Conservation (phyloP, 2,113 vertebrate genomes). For the Pelmatolapia mariae region DNA sequence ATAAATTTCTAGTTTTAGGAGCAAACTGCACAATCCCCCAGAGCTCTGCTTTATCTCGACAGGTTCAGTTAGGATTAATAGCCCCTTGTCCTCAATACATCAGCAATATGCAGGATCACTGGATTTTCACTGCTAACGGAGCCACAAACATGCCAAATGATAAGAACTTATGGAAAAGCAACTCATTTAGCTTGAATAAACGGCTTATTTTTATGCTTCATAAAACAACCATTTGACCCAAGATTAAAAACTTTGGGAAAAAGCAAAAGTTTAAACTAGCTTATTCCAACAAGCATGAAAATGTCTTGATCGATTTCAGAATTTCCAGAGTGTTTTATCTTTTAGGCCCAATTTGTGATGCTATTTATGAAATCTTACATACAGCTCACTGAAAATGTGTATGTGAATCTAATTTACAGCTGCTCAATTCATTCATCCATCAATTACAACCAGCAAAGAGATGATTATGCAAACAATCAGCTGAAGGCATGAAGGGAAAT, state of each 20-base stretch:
- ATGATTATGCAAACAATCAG: not conserved
- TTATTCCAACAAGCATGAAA: not conserved
- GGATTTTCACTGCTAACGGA: conserved; percentile 8
- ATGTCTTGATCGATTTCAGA: not conserved
- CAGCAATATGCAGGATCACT: conserved; percentile 17
- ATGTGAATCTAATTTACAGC: not conserved
- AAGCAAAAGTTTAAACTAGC: not conserved
- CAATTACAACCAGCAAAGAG: not conserved
- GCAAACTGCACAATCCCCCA: not conserved
- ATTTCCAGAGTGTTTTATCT: not conserved
- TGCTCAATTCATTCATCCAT: not conserved
- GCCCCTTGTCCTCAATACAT: conserved; percentile 40
- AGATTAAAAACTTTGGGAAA: conserved; percentile 7
- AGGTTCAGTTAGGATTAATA: conserved; percentile 39
- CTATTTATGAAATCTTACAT: not conserved
- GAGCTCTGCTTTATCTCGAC: conserved; percentile 38
- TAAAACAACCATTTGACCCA: conserved; percentile 15
- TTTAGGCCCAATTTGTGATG: not conserved
- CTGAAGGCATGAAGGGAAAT: not conserved
- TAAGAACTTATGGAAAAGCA: conserved; percentile 29
- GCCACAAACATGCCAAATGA: conserved; percentile 18
- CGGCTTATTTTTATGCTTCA: not conserved
- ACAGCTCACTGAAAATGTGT: not conserved
- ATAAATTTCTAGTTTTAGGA: conserved; percentile 33
- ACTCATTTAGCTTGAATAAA: conserved; percentile 31